These are phyloP conservation scores for Lepilemur septentrionalis DNA, from an alignment of 2,797 vertebrate species.

Conservation along the genomic window DNA sequence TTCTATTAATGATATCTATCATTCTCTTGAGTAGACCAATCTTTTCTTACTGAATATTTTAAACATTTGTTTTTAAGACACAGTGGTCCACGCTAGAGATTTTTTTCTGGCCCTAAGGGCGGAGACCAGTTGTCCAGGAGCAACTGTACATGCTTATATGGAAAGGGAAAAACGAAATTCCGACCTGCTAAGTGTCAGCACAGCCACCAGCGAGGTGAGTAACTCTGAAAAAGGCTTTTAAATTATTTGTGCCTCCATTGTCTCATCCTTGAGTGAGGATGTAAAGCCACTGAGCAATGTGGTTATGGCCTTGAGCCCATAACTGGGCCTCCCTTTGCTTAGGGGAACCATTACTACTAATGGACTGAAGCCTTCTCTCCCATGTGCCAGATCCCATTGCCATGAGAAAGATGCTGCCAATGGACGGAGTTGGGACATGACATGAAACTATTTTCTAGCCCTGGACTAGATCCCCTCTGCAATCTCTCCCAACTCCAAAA, in stretches of 20 bases:
- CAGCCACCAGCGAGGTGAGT: neutral
- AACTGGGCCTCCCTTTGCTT: neutral
- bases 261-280: neutral
- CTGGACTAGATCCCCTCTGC: neutral
- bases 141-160: neutral
- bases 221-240: neutral
- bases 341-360: neutral
- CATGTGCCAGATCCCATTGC: fast-evolving
- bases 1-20: neutral
- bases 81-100: neutral
- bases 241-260: neutral
- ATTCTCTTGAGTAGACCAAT: neutral
- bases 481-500: neutral
- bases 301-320: neutral
- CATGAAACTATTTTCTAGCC: neutral
- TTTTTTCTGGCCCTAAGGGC: neutral
- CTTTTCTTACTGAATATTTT: neutral
- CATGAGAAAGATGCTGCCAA: neutral
- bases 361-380: neutral
- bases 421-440: neutral
- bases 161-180: neutral
- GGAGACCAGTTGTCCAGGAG: neutral
- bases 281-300: neutral
- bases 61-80: neutral
- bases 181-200: neutral